These are phyloP conservation scores for Orussus abietinus DNA, from an alignment of 1,140 invertebrate genomes.

Conservation along the genomic window DNA sequence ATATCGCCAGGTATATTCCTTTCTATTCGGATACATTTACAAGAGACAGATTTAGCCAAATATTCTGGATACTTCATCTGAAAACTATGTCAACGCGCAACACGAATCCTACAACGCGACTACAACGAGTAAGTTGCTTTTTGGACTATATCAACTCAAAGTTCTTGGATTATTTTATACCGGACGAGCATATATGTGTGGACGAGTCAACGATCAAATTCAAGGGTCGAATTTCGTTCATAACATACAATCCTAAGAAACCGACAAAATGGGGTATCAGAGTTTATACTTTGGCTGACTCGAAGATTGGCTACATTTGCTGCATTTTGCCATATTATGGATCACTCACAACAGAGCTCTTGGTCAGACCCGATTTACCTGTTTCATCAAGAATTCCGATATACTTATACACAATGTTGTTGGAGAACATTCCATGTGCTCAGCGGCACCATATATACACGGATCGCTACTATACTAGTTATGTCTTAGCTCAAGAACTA, in stretches of 20 bases:
- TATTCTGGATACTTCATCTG: slow-evolving; percentile 7
- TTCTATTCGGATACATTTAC: neutral
- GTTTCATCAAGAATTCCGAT: slow-evolving; percentile 6
- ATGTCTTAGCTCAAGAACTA: slow-evolving; percentile 19
- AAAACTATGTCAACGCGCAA: neutral
- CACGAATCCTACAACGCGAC: neutral
- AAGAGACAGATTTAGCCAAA: slow-evolving; percentile 4
- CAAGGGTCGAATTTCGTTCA: slow-evolving; percentile 10
- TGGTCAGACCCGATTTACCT: slow-evolving; percentile 12
- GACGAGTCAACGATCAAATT: slow-evolving; percentile 8
- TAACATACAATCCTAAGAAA: slow-evolving; percentile 12
- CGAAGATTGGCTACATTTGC: slow-evolving; percentile 10
- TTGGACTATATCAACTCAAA: slow-evolving; percentile 16
- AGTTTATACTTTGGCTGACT: slow-evolving; percentile 10
- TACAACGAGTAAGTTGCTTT: slow-evolving; percentile 9
- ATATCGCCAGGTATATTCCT: slow-evolving; percentile 1
- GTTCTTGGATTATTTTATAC: slow-evolving; percentile 20
- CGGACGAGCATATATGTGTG: slow-evolving; percentile 10
- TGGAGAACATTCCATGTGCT: slow-evolving; percentile 7
- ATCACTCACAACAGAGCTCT: slow-evolving; percentile 7
- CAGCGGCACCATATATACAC: slow-evolving; percentile 12
- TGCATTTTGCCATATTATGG: slow-evolving; percentile 11
- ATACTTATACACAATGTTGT: slow-evolving; percentile 9
- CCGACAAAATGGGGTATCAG: slow-evolving; percentile 12
- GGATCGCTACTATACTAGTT: slow-evolving; percentile 20